These are phyloP conservation scores for Andinoacara biseriatus DNA, from an alignment of 2,113 vertebrate species.

Conservation along the genomic window DNA sequence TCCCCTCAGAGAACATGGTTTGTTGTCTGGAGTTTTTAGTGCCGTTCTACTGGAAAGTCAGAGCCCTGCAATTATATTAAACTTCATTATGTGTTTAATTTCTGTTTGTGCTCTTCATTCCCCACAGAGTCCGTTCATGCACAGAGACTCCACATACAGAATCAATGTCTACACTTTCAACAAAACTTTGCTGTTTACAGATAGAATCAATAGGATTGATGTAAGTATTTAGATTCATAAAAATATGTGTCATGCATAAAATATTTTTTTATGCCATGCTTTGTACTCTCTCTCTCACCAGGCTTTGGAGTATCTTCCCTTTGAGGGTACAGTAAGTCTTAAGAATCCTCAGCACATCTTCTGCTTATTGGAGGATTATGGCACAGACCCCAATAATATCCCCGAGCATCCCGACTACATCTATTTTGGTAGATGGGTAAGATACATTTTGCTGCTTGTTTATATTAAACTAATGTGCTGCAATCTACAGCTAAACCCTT, in stretches of 20 bases:
- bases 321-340: conserved; percentile 92
- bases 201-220: conserved; percentile 92
- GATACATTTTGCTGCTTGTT: conserved; percentile 42
- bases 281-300: conserved; percentile 51
- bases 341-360: conserved; percentile 91
- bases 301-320: conserved; percentile 93
- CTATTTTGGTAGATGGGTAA: conserved; percentile 98
- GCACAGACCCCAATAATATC: conserved; percentile 89
- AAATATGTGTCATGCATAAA: not conserved
- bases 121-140: conserved; percentile 87
- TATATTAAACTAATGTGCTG: not conserved
- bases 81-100: not conserved
- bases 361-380: conserved; percentile 95
- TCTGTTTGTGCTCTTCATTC: conserved; percentile 1
- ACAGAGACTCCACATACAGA: conserved; percentile 89
- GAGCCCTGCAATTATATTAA: not conserved
- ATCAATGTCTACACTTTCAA: conserved; percentile 94
- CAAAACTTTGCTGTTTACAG: conserved; percentile 89
- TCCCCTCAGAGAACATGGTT: conserved; percentile 90
- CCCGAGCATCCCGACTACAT: conserved; percentile 87
- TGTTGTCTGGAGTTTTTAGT: not conserved
- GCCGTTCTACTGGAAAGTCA: not conserved
- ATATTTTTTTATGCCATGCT: not conserved
- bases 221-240: conserved; percentile 77
- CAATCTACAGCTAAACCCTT: not conserved